phyloP scores from a whole-genome alignment of 1,140 invertebrate species.

The Leguminivora glycinivorella region DNA sequence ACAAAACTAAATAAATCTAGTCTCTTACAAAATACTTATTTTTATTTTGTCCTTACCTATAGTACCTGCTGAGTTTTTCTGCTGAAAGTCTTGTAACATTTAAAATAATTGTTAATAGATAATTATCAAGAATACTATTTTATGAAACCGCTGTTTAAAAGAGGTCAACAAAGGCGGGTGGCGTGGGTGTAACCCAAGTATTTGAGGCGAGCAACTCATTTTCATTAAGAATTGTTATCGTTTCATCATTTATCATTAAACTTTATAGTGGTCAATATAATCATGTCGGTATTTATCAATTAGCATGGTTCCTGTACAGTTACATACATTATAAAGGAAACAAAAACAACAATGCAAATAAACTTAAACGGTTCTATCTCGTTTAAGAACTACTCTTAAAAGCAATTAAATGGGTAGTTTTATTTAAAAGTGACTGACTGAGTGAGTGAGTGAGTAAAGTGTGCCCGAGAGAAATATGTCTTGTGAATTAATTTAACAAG shows the following conservation, averaged over 20 bases:
- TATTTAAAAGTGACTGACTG: too few species aligned
- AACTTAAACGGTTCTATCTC: background rate
- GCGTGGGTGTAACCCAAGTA: too few species aligned
- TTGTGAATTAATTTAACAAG: too few species aligned
- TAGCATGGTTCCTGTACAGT: background rate
- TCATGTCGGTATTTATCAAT: background rate
- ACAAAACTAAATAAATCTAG: conserved; percentile 25
- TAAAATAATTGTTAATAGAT: too few species aligned
- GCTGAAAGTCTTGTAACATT: background rate
- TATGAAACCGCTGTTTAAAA: too few species aligned
- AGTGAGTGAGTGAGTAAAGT: too few species aligned
- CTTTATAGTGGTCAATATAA: background rate
- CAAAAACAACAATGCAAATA: background rate
- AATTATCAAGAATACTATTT: too few species aligned
- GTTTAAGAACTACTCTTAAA: background rate
- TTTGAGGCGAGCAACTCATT: too few species aligned
- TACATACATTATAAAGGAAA: background rate
- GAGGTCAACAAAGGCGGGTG: too few species aligned
- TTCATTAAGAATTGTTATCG: background rate
- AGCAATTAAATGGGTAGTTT: too few species aligned
- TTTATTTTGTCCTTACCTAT: background rate
- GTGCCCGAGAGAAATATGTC: too few species aligned
- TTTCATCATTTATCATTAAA: too few species aligned
- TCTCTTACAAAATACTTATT: background rate
- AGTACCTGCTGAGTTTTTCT: background rate